Base-by-base conservation (phyloP, 1,140 invertebrate species). In the Drosophila pachea region DNA sequence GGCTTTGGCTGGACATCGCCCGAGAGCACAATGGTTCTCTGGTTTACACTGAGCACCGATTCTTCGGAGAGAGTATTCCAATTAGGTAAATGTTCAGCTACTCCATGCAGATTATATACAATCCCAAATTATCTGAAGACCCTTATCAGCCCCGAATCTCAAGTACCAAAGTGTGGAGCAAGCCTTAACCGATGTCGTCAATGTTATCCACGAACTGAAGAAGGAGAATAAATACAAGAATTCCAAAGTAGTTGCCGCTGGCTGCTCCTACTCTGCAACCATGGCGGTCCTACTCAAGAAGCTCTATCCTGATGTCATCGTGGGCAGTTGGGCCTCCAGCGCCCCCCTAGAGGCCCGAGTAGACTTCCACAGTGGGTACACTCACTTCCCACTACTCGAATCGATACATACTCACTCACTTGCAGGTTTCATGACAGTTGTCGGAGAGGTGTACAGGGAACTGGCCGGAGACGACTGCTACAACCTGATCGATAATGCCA, bases 181-280 rank as follows among this genome's bases (percentile, higher is more conserved):
- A 89, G 94, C 94, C 1, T 86, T 96, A 11, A 94, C 93, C 4
- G 95, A 96, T 90, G 89, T 95, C 1, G 94, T 94, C 2, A 91
- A 92, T 76, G 94, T 96, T 69, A 94, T 95, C 32, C 73, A 90
- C 6, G 90, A 88, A 31, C 89, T 92, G 4, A 94, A 93, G 69
- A 68, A 89, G 8, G 68, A 76, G 22, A 70, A 79, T 7, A 87
- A 87, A 9, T 74, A 92, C 38, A 77, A 76, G 36, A 54, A 86
- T 22, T 87, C 88, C 0, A 86, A 86, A 47, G 83, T 89, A 0
- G 78, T 95, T 52, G 90, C 93, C n/a, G 93, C 94, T 68, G 95
- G 95, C 22, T 94, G 95, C 22, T 96, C 95, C 5, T 97, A 97
- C 78, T 92, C 95, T n/a, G 95, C 94, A 59, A 93, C 92, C 31